Evolutionary conservation across 92 coral and sea anemone genomes (phyloP), one percentile per base, ranked within the genome.

Genomic region (Bergia puertoricense): DNA sequence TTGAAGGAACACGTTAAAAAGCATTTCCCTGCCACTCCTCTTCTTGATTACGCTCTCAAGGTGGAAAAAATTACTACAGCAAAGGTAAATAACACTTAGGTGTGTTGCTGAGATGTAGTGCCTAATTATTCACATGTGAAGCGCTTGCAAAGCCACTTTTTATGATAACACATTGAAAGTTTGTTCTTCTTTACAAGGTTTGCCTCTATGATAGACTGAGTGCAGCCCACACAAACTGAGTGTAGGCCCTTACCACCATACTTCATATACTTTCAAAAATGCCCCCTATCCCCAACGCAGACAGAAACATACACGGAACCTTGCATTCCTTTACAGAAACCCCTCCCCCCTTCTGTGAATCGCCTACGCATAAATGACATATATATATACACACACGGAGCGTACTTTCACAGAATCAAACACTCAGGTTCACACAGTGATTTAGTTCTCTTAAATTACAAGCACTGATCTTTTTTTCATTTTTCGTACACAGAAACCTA

Each of bases 61-160:
- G 98, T 97, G 48, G 99, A 97, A 84, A 95, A 97, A 85, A 96
- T 97, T 65, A 97, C 99, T 38, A 97, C 99, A 6, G 90, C 98
- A 38, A 97, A 97, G 99, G 99, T 97, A 91, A 66, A 16, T 16
- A 38, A 7, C 4, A 8, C 38, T 56, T 74, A 23, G 5, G 40
- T 40, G 40, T 10, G 41, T 74, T 40, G 22, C 43, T 10, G 8
- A 74, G 36, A 74, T 62, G n/a, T 62, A 18, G 6, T 62, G 18
- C 3, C 15, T 57, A 14, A 57, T 2, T 22, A 22, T 57, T 57
- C 54, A 1, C 54, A 13, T 48, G 13, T 48, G 54, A 48, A 48
- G 54, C 54, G 9, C 54, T 48, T 7, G 54, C 54, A 48, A 48
- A 7, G 10, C 54, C 11, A 48, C 16, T 54, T 13, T 54, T 54